Percentiles rank a stretch among this genome's conserved stretches.
Evolutionary conservation across 1,140 invertebrate genomes (phyloP).

Genomic region (Pissodes strobi): DNA sequence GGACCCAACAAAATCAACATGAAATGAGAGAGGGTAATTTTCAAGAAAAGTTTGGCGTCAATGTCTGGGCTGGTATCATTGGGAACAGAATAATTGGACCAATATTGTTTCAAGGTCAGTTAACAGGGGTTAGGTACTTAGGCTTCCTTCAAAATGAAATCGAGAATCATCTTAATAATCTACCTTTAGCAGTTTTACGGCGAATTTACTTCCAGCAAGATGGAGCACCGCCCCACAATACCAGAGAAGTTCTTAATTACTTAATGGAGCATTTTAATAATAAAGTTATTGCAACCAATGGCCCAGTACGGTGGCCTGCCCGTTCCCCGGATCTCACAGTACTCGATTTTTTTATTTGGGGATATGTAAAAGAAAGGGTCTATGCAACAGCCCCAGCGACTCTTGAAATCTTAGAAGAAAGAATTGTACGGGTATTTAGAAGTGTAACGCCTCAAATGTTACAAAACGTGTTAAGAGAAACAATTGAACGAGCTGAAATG

Average conservation of each 20-base stretch:
- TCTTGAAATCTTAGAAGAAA: neutral
- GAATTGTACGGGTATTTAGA: neutral
- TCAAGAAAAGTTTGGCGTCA: no score
- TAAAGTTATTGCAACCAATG: slow-evolving; percentile 6
- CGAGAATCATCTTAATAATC: neutral
- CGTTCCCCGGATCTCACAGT: slow-evolving; percentile 48
- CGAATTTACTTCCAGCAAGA: neutral
- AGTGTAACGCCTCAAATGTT: neutral
- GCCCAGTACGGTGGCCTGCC: slow-evolving; percentile 32
- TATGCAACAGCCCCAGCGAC: neutral
- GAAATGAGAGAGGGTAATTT: no score
- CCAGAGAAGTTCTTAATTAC: neutral
- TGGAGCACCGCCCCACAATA: neutral
- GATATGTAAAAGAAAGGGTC: slow-evolving; percentile 37
- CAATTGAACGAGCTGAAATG: neutral
- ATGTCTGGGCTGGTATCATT: no score
- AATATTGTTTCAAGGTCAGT: no score
- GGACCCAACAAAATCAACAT: no score
- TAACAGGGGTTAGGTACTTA: no score
- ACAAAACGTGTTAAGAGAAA: neutral
- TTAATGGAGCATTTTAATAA: slow-evolving; percentile 5
- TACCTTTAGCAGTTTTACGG: neutral
- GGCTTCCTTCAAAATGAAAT: neutral
- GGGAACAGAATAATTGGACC: no score
- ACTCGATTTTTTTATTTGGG: slow-evolving; percentile 51